A percentile compares a stretch with the other conserved stretches of the same genome.
phyloP scores from a whole-genome alignment of 1,140 invertebrate genomes.

The Ostrea edulis region DNA sequence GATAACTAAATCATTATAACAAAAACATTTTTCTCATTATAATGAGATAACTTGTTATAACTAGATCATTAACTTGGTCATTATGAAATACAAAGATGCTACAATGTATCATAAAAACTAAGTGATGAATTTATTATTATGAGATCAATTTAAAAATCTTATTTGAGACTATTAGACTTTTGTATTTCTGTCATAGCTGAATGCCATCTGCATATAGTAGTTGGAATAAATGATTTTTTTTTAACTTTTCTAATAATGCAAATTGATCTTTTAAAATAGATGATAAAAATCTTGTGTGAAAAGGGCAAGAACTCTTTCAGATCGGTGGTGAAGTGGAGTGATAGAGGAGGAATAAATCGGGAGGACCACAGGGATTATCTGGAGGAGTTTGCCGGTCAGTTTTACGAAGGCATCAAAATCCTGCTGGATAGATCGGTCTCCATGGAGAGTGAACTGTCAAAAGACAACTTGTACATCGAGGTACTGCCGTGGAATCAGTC shows the following conservation, averaged over 20 bases:
- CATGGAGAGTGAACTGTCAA: slow-evolving; percentile 79
- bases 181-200: no score
- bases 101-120: no score
- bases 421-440: slow-evolving; percentile 75
- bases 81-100: no score
- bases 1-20: no score
- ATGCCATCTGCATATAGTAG: no score
- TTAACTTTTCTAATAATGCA: not conserved
- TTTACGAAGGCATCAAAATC: slow-evolving; percentile 85
- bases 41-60: no score
- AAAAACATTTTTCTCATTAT: no score
- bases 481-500: slow-evolving; percentile 32
- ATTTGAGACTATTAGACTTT: no score
- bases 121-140: no score
- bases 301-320: slow-evolving; percentile 40
- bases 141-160: no score
- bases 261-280: not conserved
- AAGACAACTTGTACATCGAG: slow-evolving; percentile 84
- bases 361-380: slow-evolving; percentile 94
- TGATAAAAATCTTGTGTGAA: not conserved
- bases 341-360: slow-evolving; percentile 92
- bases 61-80: no score
- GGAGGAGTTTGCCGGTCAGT: slow-evolving; percentile 90
- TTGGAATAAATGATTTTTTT: no score
- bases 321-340: slow-evolving; percentile 94